phyloP scores from a whole-genome alignment of 53 echinoderm and acorn worm species.

The Glandiceps talaboti region DNA sequence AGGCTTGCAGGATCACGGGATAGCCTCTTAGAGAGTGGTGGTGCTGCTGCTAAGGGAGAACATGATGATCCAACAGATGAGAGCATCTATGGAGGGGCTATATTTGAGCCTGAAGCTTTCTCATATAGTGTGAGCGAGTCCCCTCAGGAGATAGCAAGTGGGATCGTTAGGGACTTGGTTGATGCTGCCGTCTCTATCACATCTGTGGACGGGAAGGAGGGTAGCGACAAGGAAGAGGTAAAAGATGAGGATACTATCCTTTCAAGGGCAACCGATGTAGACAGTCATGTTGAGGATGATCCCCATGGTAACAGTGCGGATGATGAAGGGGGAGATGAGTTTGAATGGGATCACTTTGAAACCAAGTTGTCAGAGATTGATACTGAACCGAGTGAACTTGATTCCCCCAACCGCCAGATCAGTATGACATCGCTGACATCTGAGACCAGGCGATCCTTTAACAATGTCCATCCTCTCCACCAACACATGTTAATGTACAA shows the following conservation, averaged over 20 bases:
- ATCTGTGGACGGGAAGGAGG: neutral
- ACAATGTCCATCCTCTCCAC: constrained; percentile 64
- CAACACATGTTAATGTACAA: constrained; percentile 95
- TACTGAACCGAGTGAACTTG: constrained; percentile 36
- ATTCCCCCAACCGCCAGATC: constrained; percentile 9
- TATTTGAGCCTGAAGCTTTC: neutral
- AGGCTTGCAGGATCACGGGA: neutral
- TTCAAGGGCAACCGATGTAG: neutral
- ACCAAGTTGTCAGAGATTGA: constrained; percentile 75
- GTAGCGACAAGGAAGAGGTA: neutral
- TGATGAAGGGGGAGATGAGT: constrained; percentile 36
- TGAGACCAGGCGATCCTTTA: constrained; percentile 3
- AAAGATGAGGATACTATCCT: neutral
- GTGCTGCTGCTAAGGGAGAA: neutral
- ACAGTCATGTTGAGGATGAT: neutral
- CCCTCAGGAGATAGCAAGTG: neutral
- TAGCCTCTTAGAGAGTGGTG: neutral
- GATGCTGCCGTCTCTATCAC: neutral
- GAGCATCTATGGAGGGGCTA: neutral
- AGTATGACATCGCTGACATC: neutral
- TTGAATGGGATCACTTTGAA: constrained; percentile 74
- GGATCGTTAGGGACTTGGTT: neutral
- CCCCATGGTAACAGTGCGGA: neutral
- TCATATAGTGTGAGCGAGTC: neutral
- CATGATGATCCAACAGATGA: neutral